A percentile compares a stretch with the other conserved stretches of the same genome.
These are phyloP conservation scores for Hybognathus amarus DNA, from an alignment of 2,797 vertebrate species.

Conservation along the genomic window DNA sequence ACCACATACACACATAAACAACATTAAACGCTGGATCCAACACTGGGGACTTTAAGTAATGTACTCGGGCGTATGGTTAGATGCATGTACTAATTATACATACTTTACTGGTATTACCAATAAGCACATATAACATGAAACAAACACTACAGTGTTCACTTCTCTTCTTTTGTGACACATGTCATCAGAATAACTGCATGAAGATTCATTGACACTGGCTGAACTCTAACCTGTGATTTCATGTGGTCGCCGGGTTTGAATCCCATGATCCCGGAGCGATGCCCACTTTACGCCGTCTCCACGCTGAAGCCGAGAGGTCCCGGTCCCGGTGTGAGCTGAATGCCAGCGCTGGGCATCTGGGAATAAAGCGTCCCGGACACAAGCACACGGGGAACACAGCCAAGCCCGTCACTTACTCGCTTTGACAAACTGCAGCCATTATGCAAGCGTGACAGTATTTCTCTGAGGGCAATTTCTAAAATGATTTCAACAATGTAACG, in stretches of 20 bases:
- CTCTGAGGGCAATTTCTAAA: constrained; percentile 92
- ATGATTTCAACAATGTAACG: constrained; percentile 95
- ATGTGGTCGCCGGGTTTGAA: background rate
- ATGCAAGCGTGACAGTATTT: constrained; percentile 90
- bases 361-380: constrained; percentile 24
- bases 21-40: too few relatives aligned
- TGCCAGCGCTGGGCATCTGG: constrained; percentile 26
- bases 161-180: background rate
- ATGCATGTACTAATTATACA: too few relatives aligned
- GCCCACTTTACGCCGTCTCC: background rate
- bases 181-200: background rate
- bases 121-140: too few relatives aligned
- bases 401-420: constrained; percentile 81
- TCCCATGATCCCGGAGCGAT: background rate
- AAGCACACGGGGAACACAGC: constrained; percentile 59
- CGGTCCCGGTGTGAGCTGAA: constrained; percentile 12
- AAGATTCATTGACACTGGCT: background rate
- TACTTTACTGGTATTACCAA: too few relatives aligned
- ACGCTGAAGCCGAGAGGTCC: background rate
- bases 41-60: too few relatives aligned
- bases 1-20: too few relatives aligned
- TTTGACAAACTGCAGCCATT: constrained; percentile 92
- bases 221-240: constrained; percentile 1
- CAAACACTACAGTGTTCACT: too few relatives aligned
- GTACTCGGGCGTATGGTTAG: too few relatives aligned